These are phyloP conservation scores for Lasioglossum pauxillum DNA, from an alignment of 2,888 invertebrate genomes.

Conservation along the genomic window DNA sequence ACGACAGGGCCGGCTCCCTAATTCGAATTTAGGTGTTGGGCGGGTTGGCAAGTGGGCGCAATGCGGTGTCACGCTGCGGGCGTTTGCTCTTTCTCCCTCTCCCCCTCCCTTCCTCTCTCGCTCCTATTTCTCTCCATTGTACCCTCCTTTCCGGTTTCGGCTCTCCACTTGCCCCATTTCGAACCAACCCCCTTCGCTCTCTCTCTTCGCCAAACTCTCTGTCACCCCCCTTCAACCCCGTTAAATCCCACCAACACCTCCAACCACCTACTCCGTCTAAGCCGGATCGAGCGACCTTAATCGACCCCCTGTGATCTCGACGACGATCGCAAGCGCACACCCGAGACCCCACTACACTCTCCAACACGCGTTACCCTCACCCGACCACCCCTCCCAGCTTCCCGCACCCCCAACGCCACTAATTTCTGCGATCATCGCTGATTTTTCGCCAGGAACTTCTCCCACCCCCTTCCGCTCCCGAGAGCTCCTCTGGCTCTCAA, in stretches of 20 bases:
- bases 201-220: conserved; percentile 47
- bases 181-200: conserved; percentile 34
- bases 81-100: conserved; percentile 75
- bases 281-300: conserved; percentile 73
- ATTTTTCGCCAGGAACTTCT: not conserved
- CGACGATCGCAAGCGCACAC: conserved; percentile 62
- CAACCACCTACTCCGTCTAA: conserved; percentile 56
- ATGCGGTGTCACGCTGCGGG: conserved; percentile 82
- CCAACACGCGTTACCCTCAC: not conserved
- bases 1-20: conserved; percentile 77
- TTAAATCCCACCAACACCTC: conserved; percentile 67
- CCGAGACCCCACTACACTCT: conserved; percentile 44
- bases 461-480: fast-evolving
- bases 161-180: conserved; percentile 49
- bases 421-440: conserved; percentile 5
- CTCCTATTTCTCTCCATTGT: conserved; percentile 11
- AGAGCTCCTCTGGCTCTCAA: not conserved
- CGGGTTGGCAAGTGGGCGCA: conserved; percentile 82
- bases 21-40: conserved; percentile 83
- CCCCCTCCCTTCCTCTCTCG: conserved; percentile 40
- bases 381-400: not conserved
- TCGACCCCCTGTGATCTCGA: conserved; percentile 70
- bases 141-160: conserved; percentile 11
- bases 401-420: not conserved
- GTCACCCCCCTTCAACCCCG: conserved; percentile 33